A percentile compares a stretch with the other conserved stretches of the same genome.
These are phyloP conservation scores for Drosophila orena DNA, from an alignment of 1,140 invertebrate species.

Conservation along the genomic window DNA sequence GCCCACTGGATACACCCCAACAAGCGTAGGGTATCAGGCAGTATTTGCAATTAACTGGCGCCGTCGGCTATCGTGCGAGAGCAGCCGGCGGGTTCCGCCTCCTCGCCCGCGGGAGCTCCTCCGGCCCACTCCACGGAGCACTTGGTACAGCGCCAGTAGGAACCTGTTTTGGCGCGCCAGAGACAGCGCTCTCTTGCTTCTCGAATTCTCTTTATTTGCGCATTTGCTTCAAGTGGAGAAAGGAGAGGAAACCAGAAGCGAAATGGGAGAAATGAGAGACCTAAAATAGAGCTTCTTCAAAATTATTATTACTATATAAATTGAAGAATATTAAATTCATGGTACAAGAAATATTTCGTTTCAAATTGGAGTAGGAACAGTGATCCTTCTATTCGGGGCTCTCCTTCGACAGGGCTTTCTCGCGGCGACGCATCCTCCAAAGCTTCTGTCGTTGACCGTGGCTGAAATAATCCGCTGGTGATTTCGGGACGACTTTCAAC, in stretches of 20 bases:
- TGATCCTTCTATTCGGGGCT: neutral
- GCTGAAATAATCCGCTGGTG: too few species aligned
- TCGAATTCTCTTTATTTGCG: conserved; percentile 45
- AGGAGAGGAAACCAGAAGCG: conserved; percentile 3
- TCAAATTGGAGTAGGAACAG: neutral
- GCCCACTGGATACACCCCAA: neutral
- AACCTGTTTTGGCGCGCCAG: conserved; percentile 79
- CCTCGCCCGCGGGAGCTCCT: neutral
- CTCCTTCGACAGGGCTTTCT: neutral
- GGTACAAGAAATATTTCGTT: neutral
- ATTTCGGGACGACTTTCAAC: neutral
- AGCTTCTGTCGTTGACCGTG: neutral
- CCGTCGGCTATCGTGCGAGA: conserved; percentile 75
- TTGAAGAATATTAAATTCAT: neutral
- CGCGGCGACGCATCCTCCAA: neutral
- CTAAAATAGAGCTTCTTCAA: neutral
- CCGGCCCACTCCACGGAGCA: conserved; percentile 19
- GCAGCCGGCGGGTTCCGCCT: conserved; percentile 38
- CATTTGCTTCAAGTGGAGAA: conserved; percentile 48
- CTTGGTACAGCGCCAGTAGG: conserved; percentile 57
- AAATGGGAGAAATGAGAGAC: neutral
- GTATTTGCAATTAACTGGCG: conserved; percentile 84
- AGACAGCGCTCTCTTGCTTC: conserved; percentile 35
- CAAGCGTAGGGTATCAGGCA: conserved; percentile 50
- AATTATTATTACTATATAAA: neutral